Base-by-base conservation (phyloP, 2,797 vertebrate species). In the Rhinichthys osculus region DNA sequence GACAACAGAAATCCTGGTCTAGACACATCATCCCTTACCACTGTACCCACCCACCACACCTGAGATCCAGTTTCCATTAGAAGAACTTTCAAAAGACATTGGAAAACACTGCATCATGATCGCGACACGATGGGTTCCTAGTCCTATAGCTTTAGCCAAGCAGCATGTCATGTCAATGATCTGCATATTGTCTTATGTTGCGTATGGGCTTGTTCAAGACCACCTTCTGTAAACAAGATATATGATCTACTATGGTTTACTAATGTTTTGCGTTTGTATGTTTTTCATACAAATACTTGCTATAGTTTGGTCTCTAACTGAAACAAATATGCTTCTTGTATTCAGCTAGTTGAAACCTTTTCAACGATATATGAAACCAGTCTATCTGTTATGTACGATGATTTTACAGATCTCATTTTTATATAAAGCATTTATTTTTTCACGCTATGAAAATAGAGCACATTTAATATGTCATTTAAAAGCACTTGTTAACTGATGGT, bases 341-440 rank as follows among this genome's bases (percentile, higher is more conserved):
- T 27, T 27, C 27, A 27, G 27, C 27, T 27, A 27, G 27, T 27
- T 27, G 27, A 27, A 27, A 27, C 27, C 27, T 27, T 27, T 27
- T 27, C 27, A 27, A 27, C 27, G 27, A 27, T 27, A 27, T 27
- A 27, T 27, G 27, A 27, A 14, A 50, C 47, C 16, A 16, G 14
- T 50, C 14, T 16, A 47, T 47, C 44, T 47, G 44, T 47, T 47
- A 47, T 47, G 47, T 13, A 62, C 23, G 4, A 62, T 62, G n/a
- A 62, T 62, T 62, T 62, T 62, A 62, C 57, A 62, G 57, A 62
- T 62, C 59, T 27, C 59, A 62, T 62, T 62, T 27, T 62, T n/a
- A 54, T 54, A 19, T 19, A 19, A 19, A 52, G 17, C 50, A 27
- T 11, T 57, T n/a, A n/a, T 57, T 27, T 27, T 62, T 62, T 62